Evolutionary conservation across 1,140 invertebrate species (phyloP).

Genomic region (Mercenaria mercenaria): DNA sequence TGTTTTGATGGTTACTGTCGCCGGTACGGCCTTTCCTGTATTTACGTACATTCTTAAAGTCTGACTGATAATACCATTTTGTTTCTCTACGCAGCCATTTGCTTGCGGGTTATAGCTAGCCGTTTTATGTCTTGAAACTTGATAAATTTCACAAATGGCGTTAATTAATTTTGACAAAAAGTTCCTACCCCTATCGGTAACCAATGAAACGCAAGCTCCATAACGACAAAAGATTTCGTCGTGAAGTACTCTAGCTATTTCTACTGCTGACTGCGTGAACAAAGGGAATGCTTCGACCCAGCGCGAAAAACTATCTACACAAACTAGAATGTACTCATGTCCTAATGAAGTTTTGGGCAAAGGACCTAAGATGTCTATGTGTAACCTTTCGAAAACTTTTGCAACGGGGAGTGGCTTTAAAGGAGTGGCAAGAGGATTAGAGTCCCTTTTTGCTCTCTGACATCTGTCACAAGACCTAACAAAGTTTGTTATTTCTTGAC

Average conservation of each 20-base stretch:
- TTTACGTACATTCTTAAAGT: conserved; percentile 50
- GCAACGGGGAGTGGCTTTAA: conserved; percentile 40
- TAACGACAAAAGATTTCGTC: conserved; percentile 68
- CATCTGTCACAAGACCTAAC: conserved; percentile 34
- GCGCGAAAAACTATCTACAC: conserved; percentile 22
- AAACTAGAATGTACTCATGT: conserved; percentile 36
- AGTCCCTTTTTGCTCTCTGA: conserved; percentile 6
- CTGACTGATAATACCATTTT: conserved; percentile 31
- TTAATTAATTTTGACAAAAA: conserved; percentile 69
- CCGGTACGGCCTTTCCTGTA: no score
- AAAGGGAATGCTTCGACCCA: conserved; percentile 66
- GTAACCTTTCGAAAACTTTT: conserved; percentile 33
- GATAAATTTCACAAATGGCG: conserved; percentile 70
- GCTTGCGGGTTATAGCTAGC: conserved; percentile 70
- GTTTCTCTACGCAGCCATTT: conserved; percentile 68
- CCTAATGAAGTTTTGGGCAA: conserved; percentile 24
- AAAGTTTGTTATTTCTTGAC: conserved; percentile 31
- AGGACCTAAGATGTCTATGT: conserved; percentile 69
- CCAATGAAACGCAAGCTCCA: conserved; percentile 55
- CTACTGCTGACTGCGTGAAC: conserved; percentile 7
- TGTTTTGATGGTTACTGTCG: no score
- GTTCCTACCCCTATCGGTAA: conserved; percentile 68
- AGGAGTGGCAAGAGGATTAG: neutral
- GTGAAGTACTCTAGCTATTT: conserved; percentile 53
- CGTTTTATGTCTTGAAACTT: conserved; percentile 68